These are phyloP conservation scores for Pristionchus maxplancki DNA, from an alignment of 2,888 invertebrate species.

Conservation along the genomic window DNA sequence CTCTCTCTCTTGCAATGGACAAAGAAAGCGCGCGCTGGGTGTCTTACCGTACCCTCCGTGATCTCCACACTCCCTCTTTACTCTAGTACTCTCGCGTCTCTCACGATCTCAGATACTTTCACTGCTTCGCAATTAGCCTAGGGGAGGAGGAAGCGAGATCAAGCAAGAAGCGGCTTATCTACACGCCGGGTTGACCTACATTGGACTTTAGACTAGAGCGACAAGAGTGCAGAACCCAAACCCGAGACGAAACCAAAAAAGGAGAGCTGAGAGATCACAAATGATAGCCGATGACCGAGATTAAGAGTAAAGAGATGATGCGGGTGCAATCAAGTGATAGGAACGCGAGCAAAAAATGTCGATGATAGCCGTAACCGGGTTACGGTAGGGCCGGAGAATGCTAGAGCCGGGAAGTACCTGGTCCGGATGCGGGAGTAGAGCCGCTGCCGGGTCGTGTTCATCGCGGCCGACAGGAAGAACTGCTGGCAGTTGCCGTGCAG, in stretches of 20 bases:
- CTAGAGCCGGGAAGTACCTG: conserved; percentile 21
- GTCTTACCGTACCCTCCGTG: conserved; percentile 18
- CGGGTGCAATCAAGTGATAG: background rate
- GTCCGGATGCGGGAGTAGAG: conserved; percentile 61
- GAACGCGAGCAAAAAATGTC: background rate
- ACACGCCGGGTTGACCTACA: conserved; percentile 32
- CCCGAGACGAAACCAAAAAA: background rate
- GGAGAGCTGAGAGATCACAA: background rate
- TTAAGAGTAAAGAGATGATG: background rate
- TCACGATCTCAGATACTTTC: conserved; percentile 25
- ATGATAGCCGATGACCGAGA: conserved; percentile 2
- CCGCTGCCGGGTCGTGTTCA: conserved; percentile 62
- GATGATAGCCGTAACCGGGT: conserved; percentile 42
- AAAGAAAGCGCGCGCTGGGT: background rate
- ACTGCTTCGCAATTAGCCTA: conserved; percentile 3
- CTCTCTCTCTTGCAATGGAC: conserved; percentile 5
- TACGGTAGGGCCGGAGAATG: background rate
- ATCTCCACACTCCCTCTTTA: background rate
- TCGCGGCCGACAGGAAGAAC: conserved; percentile 66
- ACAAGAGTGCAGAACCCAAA: background rate
- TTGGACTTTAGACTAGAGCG: background rate
- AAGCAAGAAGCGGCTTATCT: conserved; percentile 1
- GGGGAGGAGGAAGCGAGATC: background rate
- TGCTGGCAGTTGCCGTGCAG: conserved; percentile 63
- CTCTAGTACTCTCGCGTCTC: background rate